Evolutionary conservation across 2,113 vertebrate species (phyloP).

Genomic region (Rynchops niger): DNA sequence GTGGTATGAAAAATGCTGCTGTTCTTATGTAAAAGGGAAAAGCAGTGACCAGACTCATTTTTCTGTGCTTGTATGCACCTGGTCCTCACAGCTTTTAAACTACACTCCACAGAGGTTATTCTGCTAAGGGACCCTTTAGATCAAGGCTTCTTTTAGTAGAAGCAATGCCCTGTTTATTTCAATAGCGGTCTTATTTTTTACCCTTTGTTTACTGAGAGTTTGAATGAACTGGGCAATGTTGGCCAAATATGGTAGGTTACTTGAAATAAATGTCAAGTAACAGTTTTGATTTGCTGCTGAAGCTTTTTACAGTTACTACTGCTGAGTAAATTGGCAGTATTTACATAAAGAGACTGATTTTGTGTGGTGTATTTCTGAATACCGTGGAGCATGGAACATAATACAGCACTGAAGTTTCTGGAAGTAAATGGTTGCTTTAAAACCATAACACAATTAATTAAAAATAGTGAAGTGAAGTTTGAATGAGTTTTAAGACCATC

Average conservation of each 20-base stretch:
- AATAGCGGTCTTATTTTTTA: neutral
- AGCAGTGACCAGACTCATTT: neutral
- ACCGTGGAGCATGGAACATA: neutral
- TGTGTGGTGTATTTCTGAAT: neutral
- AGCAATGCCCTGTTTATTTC: neutral
- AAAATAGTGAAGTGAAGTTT: neutral
- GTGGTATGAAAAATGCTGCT: neutral
- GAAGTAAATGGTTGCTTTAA: slow-evolving; percentile 9
- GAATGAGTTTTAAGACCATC: slow-evolving; percentile 31
- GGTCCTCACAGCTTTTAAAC: neutral
- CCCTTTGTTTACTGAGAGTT: neutral
- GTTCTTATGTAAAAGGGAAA: neutral
- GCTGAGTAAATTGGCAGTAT: slow-evolving; percentile 19
- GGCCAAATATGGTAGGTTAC: neutral
- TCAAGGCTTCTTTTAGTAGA: neutral
- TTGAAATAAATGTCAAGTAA: neutral
- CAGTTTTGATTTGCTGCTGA: slow-evolving; percentile 16
- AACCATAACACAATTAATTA: slow-evolving; percentile 19
- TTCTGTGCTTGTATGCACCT: fast-evolving
- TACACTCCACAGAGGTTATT: neutral
- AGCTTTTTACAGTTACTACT: neutral
- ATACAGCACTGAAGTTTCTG: neutral
- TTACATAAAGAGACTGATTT: neutral
- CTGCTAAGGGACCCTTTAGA: neutral
- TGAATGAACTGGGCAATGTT: neutral